Conservation (phyloP, 2,797 vertebrate species). For the Poecile montanus region DNA sequence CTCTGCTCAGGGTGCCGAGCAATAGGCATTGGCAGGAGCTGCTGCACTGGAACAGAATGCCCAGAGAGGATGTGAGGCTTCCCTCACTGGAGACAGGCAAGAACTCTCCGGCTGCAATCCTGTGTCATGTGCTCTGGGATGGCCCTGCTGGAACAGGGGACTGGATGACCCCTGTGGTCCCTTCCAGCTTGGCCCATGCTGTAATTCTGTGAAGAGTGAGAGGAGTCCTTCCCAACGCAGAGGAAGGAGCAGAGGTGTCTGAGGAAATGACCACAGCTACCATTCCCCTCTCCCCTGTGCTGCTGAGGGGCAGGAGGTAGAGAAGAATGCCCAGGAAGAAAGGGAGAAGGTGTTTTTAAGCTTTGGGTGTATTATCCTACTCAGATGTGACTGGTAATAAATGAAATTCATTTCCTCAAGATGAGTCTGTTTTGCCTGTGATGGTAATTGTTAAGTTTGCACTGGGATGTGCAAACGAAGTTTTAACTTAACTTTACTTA, state of each 20-base stretch:
- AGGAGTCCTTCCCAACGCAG: neutral
- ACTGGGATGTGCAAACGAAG: neutral
- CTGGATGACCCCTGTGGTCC: neutral
- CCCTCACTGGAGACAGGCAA: too few species aligned
- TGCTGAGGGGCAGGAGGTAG: neutral
- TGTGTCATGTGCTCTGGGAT: neutral
- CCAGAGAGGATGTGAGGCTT: neutral
- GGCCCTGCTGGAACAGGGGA: neutral
- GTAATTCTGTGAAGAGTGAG: neutral
- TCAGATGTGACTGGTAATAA: neutral
- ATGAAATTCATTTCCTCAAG: neutral
- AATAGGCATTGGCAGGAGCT: neutral
- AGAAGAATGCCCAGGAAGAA: neutral
- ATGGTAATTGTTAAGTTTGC: neutral
- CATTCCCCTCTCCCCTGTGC: neutral
- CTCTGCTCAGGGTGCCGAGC: neutral
- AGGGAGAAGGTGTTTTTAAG: neutral
- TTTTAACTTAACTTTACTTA: neutral
- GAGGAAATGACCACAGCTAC: neutral
- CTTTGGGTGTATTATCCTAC: neutral
- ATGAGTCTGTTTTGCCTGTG: accelerated
- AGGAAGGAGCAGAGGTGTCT: neutral
- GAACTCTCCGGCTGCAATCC: neutral
- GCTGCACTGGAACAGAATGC: neutral
- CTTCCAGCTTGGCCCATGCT: neutral